Evolutionary conservation across 2,113 vertebrate species (phyloP).

Genomic region (Neomonachus schauinslandi): DNA sequence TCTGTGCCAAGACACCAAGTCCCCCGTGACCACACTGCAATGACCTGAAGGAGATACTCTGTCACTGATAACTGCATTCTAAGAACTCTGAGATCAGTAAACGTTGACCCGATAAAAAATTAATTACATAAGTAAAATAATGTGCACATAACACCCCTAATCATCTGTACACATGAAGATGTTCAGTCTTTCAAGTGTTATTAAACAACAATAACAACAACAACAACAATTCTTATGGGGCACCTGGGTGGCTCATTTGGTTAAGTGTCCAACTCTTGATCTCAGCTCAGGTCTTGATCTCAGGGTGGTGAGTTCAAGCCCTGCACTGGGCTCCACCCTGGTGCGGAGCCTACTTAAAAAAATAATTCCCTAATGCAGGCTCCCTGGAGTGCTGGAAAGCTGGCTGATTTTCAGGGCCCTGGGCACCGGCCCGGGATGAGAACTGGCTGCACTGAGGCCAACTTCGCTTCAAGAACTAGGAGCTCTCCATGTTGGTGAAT

Average conservation of each 20-base stretch:
- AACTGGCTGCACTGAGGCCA: neutral
- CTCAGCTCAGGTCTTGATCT: neutral
- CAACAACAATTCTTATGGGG: neutral
- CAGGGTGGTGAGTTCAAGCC: neutral
- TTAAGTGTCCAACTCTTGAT: neutral
- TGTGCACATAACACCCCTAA: neutral
- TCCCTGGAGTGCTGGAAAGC: neutral
- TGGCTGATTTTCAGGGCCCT: neutral
- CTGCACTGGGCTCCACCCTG: neutral
- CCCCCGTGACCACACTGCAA: neutral
- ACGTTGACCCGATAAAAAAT: neutral
- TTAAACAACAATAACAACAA: neutral
- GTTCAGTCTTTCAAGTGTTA: neutral
- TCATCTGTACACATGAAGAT: neutral
- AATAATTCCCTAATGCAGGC: neutral
- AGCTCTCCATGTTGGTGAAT: neutral
- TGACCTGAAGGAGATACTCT: neutral
- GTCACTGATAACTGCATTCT: neutral
- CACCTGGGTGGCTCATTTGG: neutral
- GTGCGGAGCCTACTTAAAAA: neutral
- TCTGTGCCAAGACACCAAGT: neutral
- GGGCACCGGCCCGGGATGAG: neutral
- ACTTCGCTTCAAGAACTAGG: neutral
- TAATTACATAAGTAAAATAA: neutral
- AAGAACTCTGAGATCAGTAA: neutral